These are phyloP conservation scores for Ciconia nigra DNA, from an alignment of 2,797 vertebrate genomes.

Conservation along the genomic window DNA sequence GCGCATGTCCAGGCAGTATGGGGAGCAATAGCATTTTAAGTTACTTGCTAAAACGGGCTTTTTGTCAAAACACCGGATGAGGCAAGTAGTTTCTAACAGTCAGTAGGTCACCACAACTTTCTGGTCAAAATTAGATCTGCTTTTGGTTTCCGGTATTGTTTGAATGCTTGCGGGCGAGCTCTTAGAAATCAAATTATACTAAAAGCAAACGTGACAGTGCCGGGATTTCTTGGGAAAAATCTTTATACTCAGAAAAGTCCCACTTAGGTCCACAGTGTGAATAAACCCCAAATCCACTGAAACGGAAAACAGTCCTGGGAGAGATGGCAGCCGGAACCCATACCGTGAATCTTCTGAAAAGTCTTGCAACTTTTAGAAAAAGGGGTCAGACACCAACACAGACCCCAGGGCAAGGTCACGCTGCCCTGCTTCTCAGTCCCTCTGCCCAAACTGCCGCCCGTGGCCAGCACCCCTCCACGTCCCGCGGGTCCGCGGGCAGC, in stretches of 20 bases:
- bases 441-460: accelerated
- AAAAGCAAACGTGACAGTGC: background rate
- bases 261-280: background rate
- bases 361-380: background rate
- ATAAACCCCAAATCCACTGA: background rate
- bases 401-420: background rate
- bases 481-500: background rate
- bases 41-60: background rate
- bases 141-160: background rate
- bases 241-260: background rate
- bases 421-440: background rate
- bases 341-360: background rate
- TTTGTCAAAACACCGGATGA: background rate
- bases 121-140: background rate
- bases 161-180: background rate
- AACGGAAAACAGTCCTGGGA: background rate
- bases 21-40: background rate
- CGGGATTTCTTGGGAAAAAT: background rate
- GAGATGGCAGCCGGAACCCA: background rate
- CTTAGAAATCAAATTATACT: background rate
- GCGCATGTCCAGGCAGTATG: background rate
- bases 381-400: background rate
- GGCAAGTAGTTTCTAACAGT: background rate
- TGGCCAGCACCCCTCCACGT: accelerated
- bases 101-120: background rate